Evolutionary conservation across 2,113 vertebrate species (phyloP).

Genomic region (Andinoacara biseriatus): DNA sequence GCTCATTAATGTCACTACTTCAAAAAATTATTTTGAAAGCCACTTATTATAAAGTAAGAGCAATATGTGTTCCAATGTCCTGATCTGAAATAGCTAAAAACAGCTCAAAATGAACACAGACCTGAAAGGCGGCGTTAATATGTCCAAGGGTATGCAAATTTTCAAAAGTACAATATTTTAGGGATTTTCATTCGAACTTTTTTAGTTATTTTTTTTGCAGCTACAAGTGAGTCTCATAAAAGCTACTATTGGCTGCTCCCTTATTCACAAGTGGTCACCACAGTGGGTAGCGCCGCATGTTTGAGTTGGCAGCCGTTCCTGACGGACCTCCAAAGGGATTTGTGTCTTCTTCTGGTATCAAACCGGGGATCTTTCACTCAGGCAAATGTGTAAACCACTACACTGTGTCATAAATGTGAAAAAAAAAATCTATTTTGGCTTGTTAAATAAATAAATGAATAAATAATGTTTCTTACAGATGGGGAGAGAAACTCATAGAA

Average conservation of each 20-base stretch:
- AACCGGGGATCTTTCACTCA: neutral
- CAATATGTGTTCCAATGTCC: neutral
- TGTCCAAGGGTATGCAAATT: neutral
- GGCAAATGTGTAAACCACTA: neutral
- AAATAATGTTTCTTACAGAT: neutral
- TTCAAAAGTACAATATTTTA: neutral
- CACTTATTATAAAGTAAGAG: neutral
- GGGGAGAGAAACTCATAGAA: neutral
- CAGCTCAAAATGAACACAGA: neutral
- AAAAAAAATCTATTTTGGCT: neutral
- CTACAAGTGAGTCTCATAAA: fast-evolving
- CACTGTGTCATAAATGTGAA: neutral
- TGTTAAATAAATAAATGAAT: neutral
- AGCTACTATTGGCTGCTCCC: neutral
- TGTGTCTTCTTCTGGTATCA: neutral
- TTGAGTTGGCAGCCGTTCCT: neutral
- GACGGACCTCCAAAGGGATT: neutral
- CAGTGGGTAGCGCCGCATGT: neutral
- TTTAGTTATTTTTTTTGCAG: neutral
- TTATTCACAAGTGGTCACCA: neutral
- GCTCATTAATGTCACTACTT: neutral
- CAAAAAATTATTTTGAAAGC: neutral
- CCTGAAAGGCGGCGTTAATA: fast-evolving
- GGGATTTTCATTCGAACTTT: neutral
- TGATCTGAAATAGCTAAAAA: neutral